Evolutionary conservation across 2,888 invertebrate species (phyloP).

Genomic region (Gryllus longicercus): DNA sequence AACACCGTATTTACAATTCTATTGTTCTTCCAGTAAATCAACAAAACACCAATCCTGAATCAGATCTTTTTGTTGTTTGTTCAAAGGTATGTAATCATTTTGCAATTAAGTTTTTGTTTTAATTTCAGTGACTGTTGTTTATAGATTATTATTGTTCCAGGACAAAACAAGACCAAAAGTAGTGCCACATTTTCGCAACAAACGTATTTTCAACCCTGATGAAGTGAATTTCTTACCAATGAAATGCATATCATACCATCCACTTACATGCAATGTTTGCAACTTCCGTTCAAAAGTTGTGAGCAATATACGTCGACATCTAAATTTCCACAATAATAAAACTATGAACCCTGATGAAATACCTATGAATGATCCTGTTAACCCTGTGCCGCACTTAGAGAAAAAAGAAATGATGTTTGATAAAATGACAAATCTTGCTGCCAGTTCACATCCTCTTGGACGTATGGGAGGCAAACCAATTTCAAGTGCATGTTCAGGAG

Average conservation of each 20-base stretch:
- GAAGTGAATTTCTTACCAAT: slow-evolving; percentile 56
- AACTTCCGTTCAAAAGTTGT: slow-evolving; percentile 66
- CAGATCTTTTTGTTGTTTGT: slow-evolving; percentile 52
- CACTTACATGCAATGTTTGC: slow-evolving; percentile 63
- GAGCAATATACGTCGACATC: slow-evolving; percentile 67
- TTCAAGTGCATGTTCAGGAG: not conserved
- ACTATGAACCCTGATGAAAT: slow-evolving; percentile 5
- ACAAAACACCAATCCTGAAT: slow-evolving; percentile 48
- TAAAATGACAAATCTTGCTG: slow-evolving; percentile 78
- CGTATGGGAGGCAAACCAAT: not conserved
- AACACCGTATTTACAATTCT: slow-evolving; percentile 50
- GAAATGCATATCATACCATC: slow-evolving; percentile 59
- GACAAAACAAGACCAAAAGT: slow-evolving; percentile 26
- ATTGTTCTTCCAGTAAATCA: slow-evolving; percentile 51
- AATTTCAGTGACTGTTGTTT: not conserved
- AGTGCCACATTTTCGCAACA: slow-evolving; percentile 32
- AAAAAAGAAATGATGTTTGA: slow-evolving; percentile 78
- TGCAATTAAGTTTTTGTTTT: slow-evolving; percentile 40
- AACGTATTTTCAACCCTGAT: slow-evolving; percentile 31
- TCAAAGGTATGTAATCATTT: slow-evolving; percentile 41
- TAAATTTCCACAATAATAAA: slow-evolving; percentile 56
- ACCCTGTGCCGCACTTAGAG: slow-evolving; percentile 76
- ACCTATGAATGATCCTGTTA: slow-evolving; percentile 68
- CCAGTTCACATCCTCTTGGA: slow-evolving; percentile 54
- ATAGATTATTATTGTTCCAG: slow-evolving; percentile 11